phyloP scores from a whole-genome alignment of 2,113 vertebrate species.

The Piliocolobus tephrosceles region DNA sequence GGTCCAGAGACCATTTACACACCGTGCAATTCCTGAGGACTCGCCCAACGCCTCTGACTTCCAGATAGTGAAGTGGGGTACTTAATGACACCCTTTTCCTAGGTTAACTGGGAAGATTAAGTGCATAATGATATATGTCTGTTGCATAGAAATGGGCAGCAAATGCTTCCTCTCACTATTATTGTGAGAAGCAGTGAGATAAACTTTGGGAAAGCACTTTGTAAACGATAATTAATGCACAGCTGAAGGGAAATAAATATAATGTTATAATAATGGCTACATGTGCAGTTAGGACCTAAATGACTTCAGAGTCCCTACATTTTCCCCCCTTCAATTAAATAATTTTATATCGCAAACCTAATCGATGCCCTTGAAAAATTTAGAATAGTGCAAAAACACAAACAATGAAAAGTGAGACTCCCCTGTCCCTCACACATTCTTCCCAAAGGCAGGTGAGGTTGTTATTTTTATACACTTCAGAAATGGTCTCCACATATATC shows the following conservation, averaged over 20 bases:
- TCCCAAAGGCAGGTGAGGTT: too few relatives aligned
- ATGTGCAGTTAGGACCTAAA: background rate
- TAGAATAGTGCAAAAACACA: background rate
- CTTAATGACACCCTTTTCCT: background rate
- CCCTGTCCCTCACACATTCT: background rate
- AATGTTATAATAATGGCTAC: background rate
- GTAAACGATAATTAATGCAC: background rate
- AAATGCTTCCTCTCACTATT: too few relatives aligned
- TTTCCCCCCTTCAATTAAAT: background rate
- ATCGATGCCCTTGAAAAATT: background rate
- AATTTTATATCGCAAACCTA: background rate
- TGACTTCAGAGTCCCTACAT: background rate
- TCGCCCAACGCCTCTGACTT: background rate
- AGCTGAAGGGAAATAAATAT: background rate
- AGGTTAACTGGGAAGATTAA: background rate
- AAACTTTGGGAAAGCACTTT: background rate
- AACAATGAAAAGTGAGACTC: too few relatives aligned
- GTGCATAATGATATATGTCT: fast-evolving
- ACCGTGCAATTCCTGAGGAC: fast-evolving
- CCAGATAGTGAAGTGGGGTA: background rate
- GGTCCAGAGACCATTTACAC: background rate
- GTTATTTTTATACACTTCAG: fast-evolving
- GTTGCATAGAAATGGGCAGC: background rate
- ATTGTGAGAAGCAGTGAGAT: background rate
- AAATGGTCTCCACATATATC: fast-evolving